Base-by-base conservation (phyloP, 1,140 invertebrate species). In the Drosophila lowei region DNA sequence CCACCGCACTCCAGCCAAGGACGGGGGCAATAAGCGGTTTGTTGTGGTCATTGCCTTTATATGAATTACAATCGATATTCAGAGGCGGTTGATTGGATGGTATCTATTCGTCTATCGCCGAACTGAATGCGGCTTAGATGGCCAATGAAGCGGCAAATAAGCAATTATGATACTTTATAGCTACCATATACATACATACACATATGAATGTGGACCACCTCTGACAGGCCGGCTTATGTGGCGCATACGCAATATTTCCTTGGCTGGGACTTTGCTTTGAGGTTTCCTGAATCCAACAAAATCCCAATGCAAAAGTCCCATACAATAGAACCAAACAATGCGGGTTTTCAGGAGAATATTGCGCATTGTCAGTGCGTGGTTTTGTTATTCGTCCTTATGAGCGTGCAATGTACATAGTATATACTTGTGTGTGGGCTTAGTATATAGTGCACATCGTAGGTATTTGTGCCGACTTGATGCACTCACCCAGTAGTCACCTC, bases 141-240 rank as follows among this genome's bases (percentile, higher is more conserved):
- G 56, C 52, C 70, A 85, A 21, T 56, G 64, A 67, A 72, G 68
- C 73, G 74, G 62, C 30, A 88, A 88, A 88, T 85, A 85, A 85
- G 62, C 81, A 85, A 85, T 85, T 85, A 85, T 77, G 62, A 43
- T 54, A 47, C 23, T 11, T 34, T 53, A 48, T 21, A 60, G 21
- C 41, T 21, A 47, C 30, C 30, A 8, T 3, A 30, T 5, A 23
- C 23, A 23, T 23, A 23, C 4, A 23, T 25, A 25, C 23, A 25
- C 5, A 25, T 5, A 25, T 5, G 28, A 9, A 47, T 41, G 43
- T 6, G 30, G 65, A 46, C 54, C 58, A 55, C 64, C 66, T 84
- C 65, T 68, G 49, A 64, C 30, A 38, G 48, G 59, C 28, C 38
- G 54, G 54, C 59, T 60, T 68, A 74, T 62, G 54, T 41, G 77